Percentiles rank a stretch among this genome's conserved stretches.
These are phyloP conservation scores for Barbus barbus DNA, from an alignment of 2,113 vertebrate species.

Conservation along the genomic window DNA sequence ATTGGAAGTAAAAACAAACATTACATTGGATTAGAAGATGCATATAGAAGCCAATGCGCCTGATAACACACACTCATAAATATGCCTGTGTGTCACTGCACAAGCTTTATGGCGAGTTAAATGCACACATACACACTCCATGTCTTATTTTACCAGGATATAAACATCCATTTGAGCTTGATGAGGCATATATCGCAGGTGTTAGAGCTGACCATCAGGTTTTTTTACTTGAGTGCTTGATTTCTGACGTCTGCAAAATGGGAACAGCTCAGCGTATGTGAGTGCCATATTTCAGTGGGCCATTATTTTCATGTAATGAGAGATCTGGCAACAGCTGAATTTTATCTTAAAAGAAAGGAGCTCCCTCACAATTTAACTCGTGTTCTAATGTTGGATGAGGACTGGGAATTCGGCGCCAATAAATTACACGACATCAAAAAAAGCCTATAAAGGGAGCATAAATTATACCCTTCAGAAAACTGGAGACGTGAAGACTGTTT, in stretches of 20 bases:
- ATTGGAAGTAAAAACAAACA: conserved; percentile 80
- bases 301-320: conserved; percentile 72
- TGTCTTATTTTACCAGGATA: conserved; percentile 38
- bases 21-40: conserved; percentile 67
- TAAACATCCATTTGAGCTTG: conserved; percentile 28
- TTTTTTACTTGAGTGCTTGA: conserved; percentile 47
- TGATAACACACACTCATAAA: not conserved
- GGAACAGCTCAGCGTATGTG: conserved; percentile 41
- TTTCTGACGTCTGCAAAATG: conserved; percentile 55
- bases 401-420: conserved; percentile 62
- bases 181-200: conserved; percentile 51
- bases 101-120: conserved; percentile 27
- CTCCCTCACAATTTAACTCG: conserved; percentile 60
- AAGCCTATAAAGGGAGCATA: conserved; percentile 70
- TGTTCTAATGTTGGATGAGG: conserved; percentile 56
- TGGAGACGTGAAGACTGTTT: conserved; percentile 69
- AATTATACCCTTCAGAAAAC: conserved; percentile 75
- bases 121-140: conserved; percentile 14
- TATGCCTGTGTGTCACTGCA: not conserved
- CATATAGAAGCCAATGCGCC: conserved; percentile 69
- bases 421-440: conserved; percentile 74
- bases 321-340: conserved; percentile 67
- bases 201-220: conserved; percentile 56
- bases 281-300: conserved; percentile 61
- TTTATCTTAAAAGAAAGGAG: conserved; percentile 70